Evolutionary conservation across 2,797 vertebrate species (phyloP).

Genomic region (Adrianichthys oophorus): DNA sequence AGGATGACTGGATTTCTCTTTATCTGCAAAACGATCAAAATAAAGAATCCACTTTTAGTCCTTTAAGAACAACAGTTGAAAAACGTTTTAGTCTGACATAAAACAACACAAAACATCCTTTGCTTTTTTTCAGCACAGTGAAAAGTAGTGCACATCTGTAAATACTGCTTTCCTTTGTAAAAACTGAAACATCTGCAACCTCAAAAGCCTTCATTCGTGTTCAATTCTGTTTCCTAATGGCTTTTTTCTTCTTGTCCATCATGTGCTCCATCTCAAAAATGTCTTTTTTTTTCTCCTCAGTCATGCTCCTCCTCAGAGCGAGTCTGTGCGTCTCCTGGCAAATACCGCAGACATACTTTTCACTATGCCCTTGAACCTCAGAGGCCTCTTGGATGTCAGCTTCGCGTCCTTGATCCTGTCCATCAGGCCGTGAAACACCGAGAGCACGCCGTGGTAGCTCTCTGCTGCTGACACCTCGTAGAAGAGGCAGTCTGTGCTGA

Average conservation of each 20-base stretch:
- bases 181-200: neutral
- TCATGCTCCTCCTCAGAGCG: conserved; percentile 28
- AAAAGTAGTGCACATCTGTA: too few species aligned
- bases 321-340: conserved; percentile 72
- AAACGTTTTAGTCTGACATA: too few species aligned
- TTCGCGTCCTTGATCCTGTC: conserved; percentile 72
- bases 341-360: conserved; percentile 82
- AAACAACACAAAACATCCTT: too few species aligned
- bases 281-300: conserved; percentile 2
- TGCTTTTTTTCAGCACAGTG: too few species aligned
- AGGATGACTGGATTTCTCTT: too few species aligned
- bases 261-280: neutral
- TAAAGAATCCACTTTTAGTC: too few species aligned
- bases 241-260: neutral
- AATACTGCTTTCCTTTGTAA: too few species aligned
- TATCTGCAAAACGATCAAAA: too few species aligned
- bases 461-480: conserved; percentile 83
- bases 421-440: conserved; percentile 78
- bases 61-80: too few species aligned
- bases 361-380: conserved; percentile 76
- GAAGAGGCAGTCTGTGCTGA: conserved; percentile 76
- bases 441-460: conserved; percentile 79
- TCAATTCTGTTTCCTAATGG: conserved; percentile 3
- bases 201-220: neutral
- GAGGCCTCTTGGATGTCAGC: conserved; percentile 57